Evolutionary conservation across 2,113 vertebrate genomes (phyloP).

Genomic region (Micronycteris hirsuta): DNA sequence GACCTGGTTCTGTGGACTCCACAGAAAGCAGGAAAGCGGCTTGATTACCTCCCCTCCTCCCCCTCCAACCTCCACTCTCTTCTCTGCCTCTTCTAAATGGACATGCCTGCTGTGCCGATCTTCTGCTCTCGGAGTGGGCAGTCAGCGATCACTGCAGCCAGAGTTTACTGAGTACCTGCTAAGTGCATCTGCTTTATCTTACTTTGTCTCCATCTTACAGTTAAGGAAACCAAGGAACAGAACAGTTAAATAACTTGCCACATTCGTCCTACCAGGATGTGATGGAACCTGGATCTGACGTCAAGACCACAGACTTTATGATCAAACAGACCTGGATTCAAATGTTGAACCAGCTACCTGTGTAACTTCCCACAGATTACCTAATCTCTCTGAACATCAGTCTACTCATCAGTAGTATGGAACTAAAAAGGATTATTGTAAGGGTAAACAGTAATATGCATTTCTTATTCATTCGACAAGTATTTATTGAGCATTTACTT

Average conservation of each 20-base stretch:
- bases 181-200: not conserved
- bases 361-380: not conserved
- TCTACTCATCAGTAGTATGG: not conserved
- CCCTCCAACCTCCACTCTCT: not conserved
- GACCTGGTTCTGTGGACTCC: not conserved
- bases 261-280: not conserved
- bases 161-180: not conserved
- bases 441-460: not conserved
- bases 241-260: not conserved
- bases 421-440: not conserved
- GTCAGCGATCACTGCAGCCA: not conserved
- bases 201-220: not conserved
- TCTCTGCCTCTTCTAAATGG: not conserved
- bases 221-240: not conserved
- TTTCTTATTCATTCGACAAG: not conserved
- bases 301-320: not conserved
- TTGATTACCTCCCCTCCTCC: too few species aligned
- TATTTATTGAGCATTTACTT: not conserved
- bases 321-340: not conserved
- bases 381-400: not conserved
- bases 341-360: accelerated
- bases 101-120: too few species aligned
- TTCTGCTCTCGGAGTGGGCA: not conserved
- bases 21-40: not conserved
- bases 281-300: not conserved